Conservation (phyloP, 2,113 vertebrate species). For the Cathartes aura region DNA sequence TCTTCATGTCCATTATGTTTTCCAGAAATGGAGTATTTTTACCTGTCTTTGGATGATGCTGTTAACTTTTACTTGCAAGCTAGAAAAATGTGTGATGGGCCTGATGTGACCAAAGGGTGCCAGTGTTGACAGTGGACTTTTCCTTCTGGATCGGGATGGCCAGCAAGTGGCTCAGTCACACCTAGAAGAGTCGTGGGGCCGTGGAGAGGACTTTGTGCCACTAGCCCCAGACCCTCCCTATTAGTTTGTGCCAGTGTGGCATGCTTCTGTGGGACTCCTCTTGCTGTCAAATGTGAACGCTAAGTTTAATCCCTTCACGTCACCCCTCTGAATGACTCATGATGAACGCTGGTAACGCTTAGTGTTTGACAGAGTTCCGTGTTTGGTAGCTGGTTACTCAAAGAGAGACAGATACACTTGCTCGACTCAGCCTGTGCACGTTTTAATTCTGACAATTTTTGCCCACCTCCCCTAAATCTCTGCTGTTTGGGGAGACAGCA, state of each 20-base stretch:
- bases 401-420: background rate
- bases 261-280: background rate
- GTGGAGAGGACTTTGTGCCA: background rate
- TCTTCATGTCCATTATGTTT: background rate
- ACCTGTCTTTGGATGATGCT: background rate
- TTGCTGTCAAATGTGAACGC: background rate
- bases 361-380: background rate
- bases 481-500: background rate
- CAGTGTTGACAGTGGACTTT: background rate
- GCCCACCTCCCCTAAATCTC: background rate
- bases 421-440: accelerated
- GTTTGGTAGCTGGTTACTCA: background rate
- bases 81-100: background rate
- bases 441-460: background rate
- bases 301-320: background rate
- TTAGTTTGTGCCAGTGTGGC: background rate
- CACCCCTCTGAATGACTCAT: conserved; percentile 12
- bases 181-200: background rate
- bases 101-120: background rate
- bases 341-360: accelerated
- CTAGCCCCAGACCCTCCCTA: background rate
- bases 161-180: background rate
- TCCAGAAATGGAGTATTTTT: background rate
- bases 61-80: background rate
- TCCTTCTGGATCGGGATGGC: background rate